Evolutionary conservation across 2,888 invertebrate species (phyloP).

Genomic region (Uloborus plumipes): DNA sequence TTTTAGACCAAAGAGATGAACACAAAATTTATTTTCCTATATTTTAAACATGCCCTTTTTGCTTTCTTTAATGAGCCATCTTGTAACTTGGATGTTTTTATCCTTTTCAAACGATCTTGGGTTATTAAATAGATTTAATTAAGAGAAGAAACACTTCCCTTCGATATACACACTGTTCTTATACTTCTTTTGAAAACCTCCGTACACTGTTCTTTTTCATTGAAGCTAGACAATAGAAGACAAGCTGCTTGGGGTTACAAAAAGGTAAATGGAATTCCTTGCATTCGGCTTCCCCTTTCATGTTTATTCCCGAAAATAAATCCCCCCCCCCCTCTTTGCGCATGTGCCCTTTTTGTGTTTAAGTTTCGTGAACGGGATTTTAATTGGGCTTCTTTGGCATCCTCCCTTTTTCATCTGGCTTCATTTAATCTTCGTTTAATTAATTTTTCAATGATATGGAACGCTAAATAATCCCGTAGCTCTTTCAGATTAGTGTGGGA

Average conservation of each 20-base stretch:
- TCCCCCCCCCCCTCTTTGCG: neutral
- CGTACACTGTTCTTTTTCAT: slow-evolving; percentile 15
- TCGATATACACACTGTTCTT: slow-evolving; percentile 6
- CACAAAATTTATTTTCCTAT: no score
- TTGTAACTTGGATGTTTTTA: no score
- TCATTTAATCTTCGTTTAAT: slow-evolving; percentile 2
- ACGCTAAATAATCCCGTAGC: no score
- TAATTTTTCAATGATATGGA: no score
- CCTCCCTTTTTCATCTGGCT: neutral
- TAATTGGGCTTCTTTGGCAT: slow-evolving; percentile 15
- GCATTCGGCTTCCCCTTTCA: slow-evolving; percentile 6
- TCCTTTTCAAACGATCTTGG: no score
- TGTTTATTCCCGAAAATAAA: neutral
- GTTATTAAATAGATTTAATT: slow-evolving; percentile 47
- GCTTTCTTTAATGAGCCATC: slow-evolving; percentile 29
- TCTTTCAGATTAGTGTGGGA: no score
- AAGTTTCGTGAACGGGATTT: slow-evolving; percentile 26
- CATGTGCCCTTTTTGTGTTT: slow-evolving; percentile 1
- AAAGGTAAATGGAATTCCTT: slow-evolving; percentile 32
- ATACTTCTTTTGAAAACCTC: slow-evolving; percentile 15
- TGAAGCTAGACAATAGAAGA: slow-evolving; percentile 16
- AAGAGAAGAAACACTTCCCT: slow-evolving; percentile 26
- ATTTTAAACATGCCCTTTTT: neutral
- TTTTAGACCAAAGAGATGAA: no score
- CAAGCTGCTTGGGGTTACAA: slow-evolving; percentile 24